Conservation (phyloP, 2,113 vertebrate genomes). For the Amia ocellicauda region DNA sequence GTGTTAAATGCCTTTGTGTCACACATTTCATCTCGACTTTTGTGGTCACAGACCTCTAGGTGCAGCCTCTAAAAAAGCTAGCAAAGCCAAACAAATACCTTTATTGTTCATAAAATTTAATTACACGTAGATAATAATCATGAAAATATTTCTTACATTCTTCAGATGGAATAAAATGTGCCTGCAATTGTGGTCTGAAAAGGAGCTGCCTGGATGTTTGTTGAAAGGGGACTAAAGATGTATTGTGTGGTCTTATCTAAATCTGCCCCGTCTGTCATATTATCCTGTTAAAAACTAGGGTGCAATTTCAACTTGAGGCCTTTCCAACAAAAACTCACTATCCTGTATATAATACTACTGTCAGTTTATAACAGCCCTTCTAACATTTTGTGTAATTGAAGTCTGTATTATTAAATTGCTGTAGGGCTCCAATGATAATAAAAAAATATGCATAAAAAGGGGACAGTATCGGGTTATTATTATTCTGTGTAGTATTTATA, state of each 20-base stretch:
- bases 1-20: not conserved
- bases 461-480: slow-evolving; percentile 24
- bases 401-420: slow-evolving; percentile 21
- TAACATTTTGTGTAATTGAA: slow-evolving; percentile 38
- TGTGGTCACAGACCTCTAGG: not conserved
- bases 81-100: slow-evolving; percentile 41
- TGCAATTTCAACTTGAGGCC: slow-evolving; percentile 39
- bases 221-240: slow-evolving; percentile 65
- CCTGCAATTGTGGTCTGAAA: slow-evolving; percentile 52
- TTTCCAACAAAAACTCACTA: slow-evolving; percentile 38
- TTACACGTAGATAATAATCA: slow-evolving; percentile 74
- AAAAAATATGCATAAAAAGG: not conserved
- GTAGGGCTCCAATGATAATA: slow-evolving; percentile 30
- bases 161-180: slow-evolving; percentile 67
- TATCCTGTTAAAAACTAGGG: slow-evolving; percentile 65
- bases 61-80: slow-evolving; percentile 15
- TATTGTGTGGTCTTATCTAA: slow-evolving; percentile 74
- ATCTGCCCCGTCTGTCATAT: slow-evolving; percentile 68
- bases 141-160: slow-evolving; percentile 58
- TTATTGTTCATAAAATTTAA: slow-evolving; percentile 73
- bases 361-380: slow-evolving; percentile 27
- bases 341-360: slow-evolving; percentile 27
- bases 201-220: slow-evolving; percentile 45
- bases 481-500: too few species aligned
- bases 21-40: not conserved